Conservation (phyloP, 2,797 vertebrate genomes). For the Thunnus albacares region DNA sequence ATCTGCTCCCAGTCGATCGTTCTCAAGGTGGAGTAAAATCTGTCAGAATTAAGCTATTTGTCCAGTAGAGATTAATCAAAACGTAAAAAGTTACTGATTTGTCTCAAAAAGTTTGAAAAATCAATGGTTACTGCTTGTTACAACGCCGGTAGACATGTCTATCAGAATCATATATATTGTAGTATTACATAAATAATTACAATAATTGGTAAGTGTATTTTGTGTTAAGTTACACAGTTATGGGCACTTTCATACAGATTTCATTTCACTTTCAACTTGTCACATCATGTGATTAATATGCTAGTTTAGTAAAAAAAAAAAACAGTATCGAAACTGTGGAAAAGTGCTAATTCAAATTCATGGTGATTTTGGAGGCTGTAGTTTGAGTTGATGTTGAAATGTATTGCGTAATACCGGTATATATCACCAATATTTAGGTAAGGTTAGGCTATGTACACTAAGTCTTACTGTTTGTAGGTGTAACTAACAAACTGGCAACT, state of each 20-base stretch:
- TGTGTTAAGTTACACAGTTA: not conserved
- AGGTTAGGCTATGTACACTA: not conserved
- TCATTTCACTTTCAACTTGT: not conserved
- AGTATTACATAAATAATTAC: too few species aligned
- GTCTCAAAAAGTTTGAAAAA: not conserved
- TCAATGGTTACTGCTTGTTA: not conserved
- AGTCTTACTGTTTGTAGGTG: not conserved
- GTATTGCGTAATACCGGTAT: not conserved
- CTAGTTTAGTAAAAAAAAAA: not conserved
- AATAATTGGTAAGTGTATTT: not conserved
- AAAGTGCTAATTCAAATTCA: not conserved
- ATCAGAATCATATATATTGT: not conserved
- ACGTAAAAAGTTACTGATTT: not conserved
- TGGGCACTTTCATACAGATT: not conserved
- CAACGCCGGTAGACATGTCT: not conserved
- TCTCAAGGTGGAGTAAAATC: not conserved
- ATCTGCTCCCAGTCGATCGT: not conserved
- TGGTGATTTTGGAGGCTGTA: not conserved
- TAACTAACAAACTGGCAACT: not conserved
- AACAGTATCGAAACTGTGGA: not conserved
- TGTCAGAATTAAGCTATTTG: constrained; percentile 11
- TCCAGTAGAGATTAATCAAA: not conserved
- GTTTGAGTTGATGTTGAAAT: constrained; percentile 15
- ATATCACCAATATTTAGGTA: not conserved
- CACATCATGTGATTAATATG: not conserved